phyloP scores from a whole-genome alignment of 1,140 invertebrate species.

The Lutraria rhynchaena region DNA sequence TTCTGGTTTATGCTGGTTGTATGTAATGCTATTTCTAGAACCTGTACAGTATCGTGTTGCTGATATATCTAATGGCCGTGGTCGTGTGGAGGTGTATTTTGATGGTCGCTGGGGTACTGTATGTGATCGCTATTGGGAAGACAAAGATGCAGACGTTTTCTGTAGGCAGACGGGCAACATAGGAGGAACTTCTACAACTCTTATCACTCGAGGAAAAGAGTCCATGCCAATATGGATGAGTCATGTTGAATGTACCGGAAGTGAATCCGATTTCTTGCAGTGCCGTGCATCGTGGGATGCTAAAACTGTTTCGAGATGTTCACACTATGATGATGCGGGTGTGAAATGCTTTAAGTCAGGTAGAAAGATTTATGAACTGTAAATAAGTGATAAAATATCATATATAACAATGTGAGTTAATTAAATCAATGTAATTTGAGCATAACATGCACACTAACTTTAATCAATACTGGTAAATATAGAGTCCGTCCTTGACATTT shows the following conservation, averaged over 20 bases:
- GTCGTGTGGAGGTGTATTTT: constrained; percentile 88
- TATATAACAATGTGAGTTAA: too few species aligned
- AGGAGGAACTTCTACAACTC: constrained; percentile 61
- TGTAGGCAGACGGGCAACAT: constrained; percentile 65
- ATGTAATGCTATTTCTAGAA: constrained; percentile 43
- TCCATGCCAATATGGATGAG: constrained; percentile 66
- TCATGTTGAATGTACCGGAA: constrained; percentile 68
- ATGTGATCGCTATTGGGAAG: constrained; percentile 65
- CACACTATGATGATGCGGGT: constrained; percentile 65
- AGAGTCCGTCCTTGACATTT: too few species aligned
- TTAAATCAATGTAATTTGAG: too few species aligned
- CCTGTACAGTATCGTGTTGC: constrained; percentile 69
- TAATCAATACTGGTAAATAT: too few species aligned
- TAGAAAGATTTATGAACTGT: constrained; percentile 33
- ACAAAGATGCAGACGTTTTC: constrained; percentile 73
- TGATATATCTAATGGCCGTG: constrained; percentile 81
- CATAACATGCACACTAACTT: too few species aligned
- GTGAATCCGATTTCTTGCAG: constrained; percentile 66
- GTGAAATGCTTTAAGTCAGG: constrained; percentile 73
- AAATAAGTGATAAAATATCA: too few species aligned
- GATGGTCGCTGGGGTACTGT: constrained; percentile 71
- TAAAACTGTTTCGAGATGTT: constrained; percentile 58
- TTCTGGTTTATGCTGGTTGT: neutral
- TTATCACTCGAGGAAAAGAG: constrained; percentile 8
- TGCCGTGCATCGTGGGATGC: constrained; percentile 68